A percentile compares a stretch with the other conserved stretches of the same genome.
Evolutionary conservation across 2,113 vertebrate genomes (phyloP).

Genomic region (Parus major): DNA sequence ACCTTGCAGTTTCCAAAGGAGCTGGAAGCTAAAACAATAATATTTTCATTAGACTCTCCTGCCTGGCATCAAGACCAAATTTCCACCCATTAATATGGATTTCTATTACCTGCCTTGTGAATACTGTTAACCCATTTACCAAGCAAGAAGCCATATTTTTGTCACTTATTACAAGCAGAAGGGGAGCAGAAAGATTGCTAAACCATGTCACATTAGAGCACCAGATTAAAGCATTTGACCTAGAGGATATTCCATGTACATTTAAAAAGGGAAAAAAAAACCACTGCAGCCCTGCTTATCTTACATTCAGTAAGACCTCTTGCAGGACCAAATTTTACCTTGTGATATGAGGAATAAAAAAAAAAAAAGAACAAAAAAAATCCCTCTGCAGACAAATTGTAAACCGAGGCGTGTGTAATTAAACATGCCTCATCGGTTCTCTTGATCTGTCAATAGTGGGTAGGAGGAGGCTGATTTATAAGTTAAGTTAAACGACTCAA

Average conservation of each 20-base stretch:
- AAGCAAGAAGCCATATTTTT: conserved; percentile 30
- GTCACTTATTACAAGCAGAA: conserved; percentile 51
- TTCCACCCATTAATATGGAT: conserved; percentile 56
- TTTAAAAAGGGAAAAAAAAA: conserved; percentile 2
- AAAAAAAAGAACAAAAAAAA: background rate
- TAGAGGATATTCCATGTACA: conserved; percentile 45
- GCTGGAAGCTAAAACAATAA: conserved; percentile 63
- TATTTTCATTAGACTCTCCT: conserved; percentile 58
- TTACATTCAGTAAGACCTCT: conserved; percentile 22
- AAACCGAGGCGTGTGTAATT: conserved; percentile 51
- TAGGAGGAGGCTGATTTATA: conserved; percentile 70
- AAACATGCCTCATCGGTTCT: conserved; percentile 54
- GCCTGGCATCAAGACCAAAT: conserved; percentile 58
- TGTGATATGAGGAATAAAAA: background rate
- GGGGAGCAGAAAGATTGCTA: conserved; percentile 52
- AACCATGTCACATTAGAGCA: conserved; percentile 50
- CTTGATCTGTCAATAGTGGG: conserved; percentile 58
- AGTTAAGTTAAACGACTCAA: conserved; percentile 54
- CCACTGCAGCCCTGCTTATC: background rate
- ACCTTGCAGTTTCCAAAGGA: conserved; percentile 55
- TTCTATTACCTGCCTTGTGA: conserved; percentile 60
- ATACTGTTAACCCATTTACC: conserved; percentile 64
- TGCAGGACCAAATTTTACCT: conserved; percentile 29
- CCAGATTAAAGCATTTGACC: conserved; percentile 68
- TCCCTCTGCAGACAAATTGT: conserved; percentile 38